Percentiles rank a stretch among this genome's conserved stretches.
Conservation (phyloP, 2,888 invertebrate species). For the Tenthredo scrophulariae region DNA sequence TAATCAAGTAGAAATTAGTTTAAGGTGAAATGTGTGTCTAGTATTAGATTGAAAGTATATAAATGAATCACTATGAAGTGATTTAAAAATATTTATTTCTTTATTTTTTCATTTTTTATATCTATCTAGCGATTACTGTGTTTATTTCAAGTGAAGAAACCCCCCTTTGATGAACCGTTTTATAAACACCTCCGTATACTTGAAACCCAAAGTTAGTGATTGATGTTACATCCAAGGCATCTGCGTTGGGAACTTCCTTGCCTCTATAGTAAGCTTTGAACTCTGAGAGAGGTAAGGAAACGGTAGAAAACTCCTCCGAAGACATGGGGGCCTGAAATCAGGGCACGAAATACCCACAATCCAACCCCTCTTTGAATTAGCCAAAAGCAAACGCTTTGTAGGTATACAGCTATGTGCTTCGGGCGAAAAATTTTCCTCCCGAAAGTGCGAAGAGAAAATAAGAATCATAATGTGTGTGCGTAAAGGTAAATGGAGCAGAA, state of each 20-base stretch:
- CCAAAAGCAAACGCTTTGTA: neutral
- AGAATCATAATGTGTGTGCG: neutral
- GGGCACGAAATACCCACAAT: neutral
- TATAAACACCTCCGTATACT: conserved; percentile 85
- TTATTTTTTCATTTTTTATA: neutral
- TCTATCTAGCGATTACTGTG: conserved; percentile 78
- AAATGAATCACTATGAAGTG: no score
- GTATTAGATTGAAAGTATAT: neutral
- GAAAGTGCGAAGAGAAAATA: neutral
- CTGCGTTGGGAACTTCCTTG: conserved; percentile 80
- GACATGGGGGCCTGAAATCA: conserved; percentile 79
- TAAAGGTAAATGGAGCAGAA: neutral
- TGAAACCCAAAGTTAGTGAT: conserved; percentile 84
- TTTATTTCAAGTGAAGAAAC: conserved; percentile 84
- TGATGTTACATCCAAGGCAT: conserved; percentile 81
- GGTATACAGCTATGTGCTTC: neutral
- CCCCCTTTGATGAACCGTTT: conserved; percentile 83
- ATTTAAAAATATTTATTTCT: no score
- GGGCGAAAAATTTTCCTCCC: neutral
- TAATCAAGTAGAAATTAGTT: neutral
- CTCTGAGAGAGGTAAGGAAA: conserved; percentile 80
- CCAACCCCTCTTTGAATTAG: neutral
- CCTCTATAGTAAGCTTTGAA: conserved; percentile 84
- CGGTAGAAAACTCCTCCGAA: conserved; percentile 79
- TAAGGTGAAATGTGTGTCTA: neutral